phyloP scores from a whole-genome alignment of 1,140 invertebrate genomes.

The Pseudobourletiella spinata region DNA sequence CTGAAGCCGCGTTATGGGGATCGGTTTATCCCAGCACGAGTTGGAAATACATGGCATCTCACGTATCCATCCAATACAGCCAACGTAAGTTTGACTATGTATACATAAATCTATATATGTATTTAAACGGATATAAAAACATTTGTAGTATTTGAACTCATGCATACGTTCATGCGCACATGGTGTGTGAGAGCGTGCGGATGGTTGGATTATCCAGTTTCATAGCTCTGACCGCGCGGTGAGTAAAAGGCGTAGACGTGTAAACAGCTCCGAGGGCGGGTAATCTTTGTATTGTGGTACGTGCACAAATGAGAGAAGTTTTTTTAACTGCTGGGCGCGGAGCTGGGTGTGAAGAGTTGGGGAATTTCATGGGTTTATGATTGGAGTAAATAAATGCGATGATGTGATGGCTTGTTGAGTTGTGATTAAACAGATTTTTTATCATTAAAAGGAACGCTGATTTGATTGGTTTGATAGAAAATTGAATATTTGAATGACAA shows the following conservation, averaged over 20 bases:
- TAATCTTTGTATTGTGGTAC: too few species aligned
- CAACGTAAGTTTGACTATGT: slow-evolving; percentile 43
- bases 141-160: not conserved
- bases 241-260: not conserved
- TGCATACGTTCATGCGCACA: slow-evolving; percentile 5
- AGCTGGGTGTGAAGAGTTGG: too few species aligned
- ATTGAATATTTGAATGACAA: too few species aligned
- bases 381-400: too few species aligned
- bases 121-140: not conserved
- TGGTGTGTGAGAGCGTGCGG: not conserved
- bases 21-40: slow-evolving; percentile 82
- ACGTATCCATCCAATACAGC: slow-evolving; percentile 58
- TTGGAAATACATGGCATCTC: slow-evolving; percentile 85
- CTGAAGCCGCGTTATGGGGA: slow-evolving; percentile 55
- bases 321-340: too few species aligned
- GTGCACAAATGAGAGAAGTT: too few species aligned
- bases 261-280: not conserved
- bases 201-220: not conserved
- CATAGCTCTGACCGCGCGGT: not conserved
- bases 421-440: too few species aligned
- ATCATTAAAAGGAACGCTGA: too few species aligned
- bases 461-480: too few species aligned
- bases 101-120: too few species aligned
- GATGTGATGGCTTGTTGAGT: too few species aligned
- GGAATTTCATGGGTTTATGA: too few species aligned